Percentiles rank a stretch among this genome's conserved stretches.
phyloP scores from a whole-genome alignment of 2,113 vertebrate species.

The Odobenus rosmarus region DNA sequence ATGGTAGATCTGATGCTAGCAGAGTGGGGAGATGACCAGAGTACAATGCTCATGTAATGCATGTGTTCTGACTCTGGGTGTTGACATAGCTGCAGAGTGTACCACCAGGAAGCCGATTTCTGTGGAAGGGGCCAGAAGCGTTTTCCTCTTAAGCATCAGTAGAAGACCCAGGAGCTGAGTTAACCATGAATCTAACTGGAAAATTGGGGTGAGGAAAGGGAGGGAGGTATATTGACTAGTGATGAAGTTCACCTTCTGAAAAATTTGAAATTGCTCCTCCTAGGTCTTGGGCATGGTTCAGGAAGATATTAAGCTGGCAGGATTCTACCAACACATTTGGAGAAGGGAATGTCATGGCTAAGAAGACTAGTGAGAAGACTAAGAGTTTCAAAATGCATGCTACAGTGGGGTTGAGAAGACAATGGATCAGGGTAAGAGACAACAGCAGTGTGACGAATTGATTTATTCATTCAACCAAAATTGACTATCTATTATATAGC shows the following conservation, averaged over 20 bases:
- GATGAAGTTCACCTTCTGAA: neutral
- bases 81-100: neutral
- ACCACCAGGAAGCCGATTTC: neutral
- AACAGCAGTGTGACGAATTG: neutral
- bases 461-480: neutral
- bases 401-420: neutral
- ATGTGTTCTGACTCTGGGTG: neutral
- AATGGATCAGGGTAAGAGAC: neutral
- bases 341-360: neutral
- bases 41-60: neutral
- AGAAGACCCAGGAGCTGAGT: neutral
- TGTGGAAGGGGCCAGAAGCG: neutral
- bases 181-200: neutral
- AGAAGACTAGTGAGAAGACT: neutral
- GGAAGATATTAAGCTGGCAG: neutral
- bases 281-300: neutral
- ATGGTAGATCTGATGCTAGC: too few relatives aligned
- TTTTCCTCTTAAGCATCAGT: neutral
- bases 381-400: neutral
- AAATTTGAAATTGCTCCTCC: neutral
- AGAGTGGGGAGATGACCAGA: neutral
- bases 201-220: neutral
- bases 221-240: neutral
- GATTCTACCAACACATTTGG: neutral
- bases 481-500: neutral